These are phyloP conservation scores for Copidosoma aretas DNA, from an alignment of 2,888 invertebrate species.

Conservation along the genomic window DNA sequence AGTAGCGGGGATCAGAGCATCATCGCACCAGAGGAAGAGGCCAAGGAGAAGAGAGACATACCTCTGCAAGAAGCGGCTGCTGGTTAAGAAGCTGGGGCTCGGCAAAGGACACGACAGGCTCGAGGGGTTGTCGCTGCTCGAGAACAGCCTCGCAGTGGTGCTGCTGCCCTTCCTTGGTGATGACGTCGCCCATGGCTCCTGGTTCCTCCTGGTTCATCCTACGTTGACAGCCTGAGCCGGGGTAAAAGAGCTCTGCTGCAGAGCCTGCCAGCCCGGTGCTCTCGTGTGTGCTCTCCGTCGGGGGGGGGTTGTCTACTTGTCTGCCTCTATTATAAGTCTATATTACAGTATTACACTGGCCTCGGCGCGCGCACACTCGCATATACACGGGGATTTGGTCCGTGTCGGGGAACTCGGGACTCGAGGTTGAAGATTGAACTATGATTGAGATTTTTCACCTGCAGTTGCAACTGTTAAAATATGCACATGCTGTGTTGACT, in stretches of 20 bases:
- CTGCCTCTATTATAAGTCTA: neutral
- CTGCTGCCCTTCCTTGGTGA: conserved; percentile 52
- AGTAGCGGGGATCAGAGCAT: neutral
- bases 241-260: neutral
- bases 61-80: neutral
- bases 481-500: too few species aligned
- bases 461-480: too few species aligned
- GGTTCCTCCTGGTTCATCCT: conserved; percentile 29
- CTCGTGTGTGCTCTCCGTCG: neutral
- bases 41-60: too few species aligned
- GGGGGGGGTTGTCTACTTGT: neutral
- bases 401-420: too few species aligned
- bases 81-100: neutral
- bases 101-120: neutral
- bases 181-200: conserved; percentile 58
- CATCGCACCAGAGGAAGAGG: neutral
- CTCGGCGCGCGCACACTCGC: neutral
- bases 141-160: neutral
- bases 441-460: too few species aligned
- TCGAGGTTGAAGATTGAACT: too few species aligned
- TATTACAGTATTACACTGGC: too few species aligned
- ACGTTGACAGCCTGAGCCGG: conserved; percentile 1
- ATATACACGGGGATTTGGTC: neutral
- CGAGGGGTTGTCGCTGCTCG: neutral
- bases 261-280: neutral